Percentiles rank a stretch among this genome's conserved stretches.
These are phyloP conservation scores for Amiota communis DNA, from an alignment of 2,888 invertebrate genomes.

Conservation along the genomic window DNA sequence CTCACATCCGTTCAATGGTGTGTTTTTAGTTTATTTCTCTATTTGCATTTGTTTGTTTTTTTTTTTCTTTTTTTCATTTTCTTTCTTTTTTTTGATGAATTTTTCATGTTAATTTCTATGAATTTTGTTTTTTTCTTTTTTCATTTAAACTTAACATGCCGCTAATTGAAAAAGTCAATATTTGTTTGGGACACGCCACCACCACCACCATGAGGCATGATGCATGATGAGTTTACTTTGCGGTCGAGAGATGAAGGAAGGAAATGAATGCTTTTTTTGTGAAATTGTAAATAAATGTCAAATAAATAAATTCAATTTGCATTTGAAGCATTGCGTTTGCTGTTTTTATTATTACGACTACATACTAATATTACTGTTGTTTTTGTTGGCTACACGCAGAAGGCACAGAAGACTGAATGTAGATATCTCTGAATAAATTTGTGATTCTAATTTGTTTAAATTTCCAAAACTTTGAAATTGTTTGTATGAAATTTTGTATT, in stretches of 20 bases:
- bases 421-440: conserved; percentile 9
- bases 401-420: no score
- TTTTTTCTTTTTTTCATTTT: neutral
- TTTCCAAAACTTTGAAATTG: conserved; percentile 14
- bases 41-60: neutral
- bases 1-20: no score
- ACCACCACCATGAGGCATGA: no score
- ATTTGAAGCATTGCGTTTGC: conserved; percentile 5
- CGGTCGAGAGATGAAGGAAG: conserved; percentile 10
- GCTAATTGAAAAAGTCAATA: conserved; percentile 63
- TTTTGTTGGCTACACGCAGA: conserved; percentile 9
- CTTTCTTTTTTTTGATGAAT: neutral
- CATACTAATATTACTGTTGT: conserved; percentile 6
- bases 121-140: neutral
- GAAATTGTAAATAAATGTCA: conserved; percentile 31
- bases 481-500: neutral
- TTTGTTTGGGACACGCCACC: conserved; percentile 39
- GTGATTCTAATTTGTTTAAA: conserved; percentile 59
- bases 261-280: conserved; percentile 17
- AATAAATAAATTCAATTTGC: conserved; percentile 25
- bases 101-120: neutral
- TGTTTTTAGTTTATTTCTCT: neutral
- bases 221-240: neutral
- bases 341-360: neutral
- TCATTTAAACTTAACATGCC: conserved; percentile 44